These are phyloP conservation scores for Trichogramma evanescens DNA, from an alignment of 2,888 invertebrate genomes.

Conservation along the genomic window DNA sequence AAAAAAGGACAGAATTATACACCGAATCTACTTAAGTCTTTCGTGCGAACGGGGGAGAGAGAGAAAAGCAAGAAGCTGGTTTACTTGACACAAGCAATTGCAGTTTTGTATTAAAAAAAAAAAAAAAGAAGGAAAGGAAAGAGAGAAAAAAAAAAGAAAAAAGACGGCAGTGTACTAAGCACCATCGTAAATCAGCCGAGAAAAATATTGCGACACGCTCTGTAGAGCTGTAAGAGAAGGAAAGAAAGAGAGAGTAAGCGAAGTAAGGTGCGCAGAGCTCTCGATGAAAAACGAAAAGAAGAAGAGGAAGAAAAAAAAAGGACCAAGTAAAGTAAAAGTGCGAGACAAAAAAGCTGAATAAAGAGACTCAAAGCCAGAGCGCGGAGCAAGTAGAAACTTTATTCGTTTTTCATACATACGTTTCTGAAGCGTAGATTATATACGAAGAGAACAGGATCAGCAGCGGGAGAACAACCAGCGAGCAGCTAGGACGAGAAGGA, in stretches of 20 bases:
- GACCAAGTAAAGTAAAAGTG: not conserved
- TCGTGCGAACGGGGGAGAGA: too few species aligned
- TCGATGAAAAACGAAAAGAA: not conserved
- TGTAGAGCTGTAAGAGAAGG: too few species aligned
- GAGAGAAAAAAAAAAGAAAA: not conserved
- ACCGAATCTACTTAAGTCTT: too few species aligned
- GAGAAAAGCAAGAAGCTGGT: too few species aligned
- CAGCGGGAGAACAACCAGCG: too few species aligned
- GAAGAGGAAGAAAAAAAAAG: not conserved
- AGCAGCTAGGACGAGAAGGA: too few species aligned
- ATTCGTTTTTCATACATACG: too few species aligned
- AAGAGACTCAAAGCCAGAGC: not conserved
- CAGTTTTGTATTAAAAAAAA: conserved; percentile 3
- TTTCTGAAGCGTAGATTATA: too few species aligned
- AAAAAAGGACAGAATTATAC: too few species aligned
- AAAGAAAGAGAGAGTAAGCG: conserved; percentile 4
- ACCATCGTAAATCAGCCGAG: conserved; percentile 10
- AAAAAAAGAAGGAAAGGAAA: not conserved
- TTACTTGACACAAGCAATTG: conserved; percentile 2
- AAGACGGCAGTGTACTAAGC: conserved; percentile 4
- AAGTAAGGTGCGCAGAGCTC: not conserved
- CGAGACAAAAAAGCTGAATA: not conserved
- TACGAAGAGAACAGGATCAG: too few species aligned
- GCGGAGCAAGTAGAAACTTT: too few species aligned
- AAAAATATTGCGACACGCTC: conserved; percentile 8